phyloP scores from a whole-genome alignment of 2,113 vertebrate genomes.

The Cinclus mexicanus region DNA sequence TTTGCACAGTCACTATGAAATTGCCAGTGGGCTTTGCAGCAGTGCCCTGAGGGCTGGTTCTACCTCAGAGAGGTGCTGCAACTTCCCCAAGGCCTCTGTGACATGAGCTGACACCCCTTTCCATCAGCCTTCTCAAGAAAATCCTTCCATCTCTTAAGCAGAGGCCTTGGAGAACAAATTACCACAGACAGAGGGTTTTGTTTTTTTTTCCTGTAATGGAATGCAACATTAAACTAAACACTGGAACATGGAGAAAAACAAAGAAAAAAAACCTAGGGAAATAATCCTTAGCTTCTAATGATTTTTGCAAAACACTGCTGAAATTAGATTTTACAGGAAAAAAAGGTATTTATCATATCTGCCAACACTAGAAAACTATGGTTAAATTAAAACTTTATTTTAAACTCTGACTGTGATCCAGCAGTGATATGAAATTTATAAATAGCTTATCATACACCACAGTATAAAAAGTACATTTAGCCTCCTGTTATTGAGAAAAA shows the following conservation, averaged over 20 bases:
- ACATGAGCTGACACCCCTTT: background rate
- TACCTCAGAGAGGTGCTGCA: background rate
- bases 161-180: background rate
- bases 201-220: background rate
- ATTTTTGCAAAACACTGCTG: conserved; percentile 16
- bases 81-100: background rate
- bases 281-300: background rate
- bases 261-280: background rate
- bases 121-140: background rate
- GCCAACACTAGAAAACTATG: conserved; percentile 11
- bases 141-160: background rate
- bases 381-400: conserved; percentile 53
- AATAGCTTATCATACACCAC: background rate
- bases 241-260: conserved; percentile 14
- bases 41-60: background rate
- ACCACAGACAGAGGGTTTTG: background rate
- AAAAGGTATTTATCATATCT: conserved; percentile 54
- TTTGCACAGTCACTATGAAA: background rate
- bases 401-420: background rate
- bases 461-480: conserved; percentile 9
- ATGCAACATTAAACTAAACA: conserved; percentile 45
- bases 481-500: background rate
- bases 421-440: conserved; percentile 27
- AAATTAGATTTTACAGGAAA: conserved; percentile 29
- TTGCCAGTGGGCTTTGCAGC: background rate